A percentile compares a stretch with the other conserved stretches of the same genome.
Conservation (phyloP, 2,888 invertebrate genomes). For the Xiphydria camelus region DNA sequence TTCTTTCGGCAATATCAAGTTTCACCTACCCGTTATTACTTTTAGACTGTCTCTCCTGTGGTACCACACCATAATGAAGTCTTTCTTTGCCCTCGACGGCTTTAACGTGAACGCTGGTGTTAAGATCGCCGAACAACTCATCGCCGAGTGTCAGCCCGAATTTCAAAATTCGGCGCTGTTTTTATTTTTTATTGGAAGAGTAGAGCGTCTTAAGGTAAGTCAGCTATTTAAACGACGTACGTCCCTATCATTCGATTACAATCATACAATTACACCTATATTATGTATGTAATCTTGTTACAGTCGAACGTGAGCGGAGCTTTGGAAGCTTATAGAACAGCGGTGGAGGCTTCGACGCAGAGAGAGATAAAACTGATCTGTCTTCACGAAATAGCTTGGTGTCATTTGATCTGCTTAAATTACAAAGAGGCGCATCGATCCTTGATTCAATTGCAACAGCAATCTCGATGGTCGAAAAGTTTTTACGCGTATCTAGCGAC, state of each 20-base stretch:
- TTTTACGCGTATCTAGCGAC: conserved; percentile 69
- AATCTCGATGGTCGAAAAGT: conserved; percentile 68
- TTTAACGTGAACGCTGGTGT: conserved; percentile 65
- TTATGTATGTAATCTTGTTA: conserved; percentile 28
- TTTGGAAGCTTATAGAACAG: conserved; percentile 62
- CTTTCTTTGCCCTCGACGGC: conserved; percentile 70
- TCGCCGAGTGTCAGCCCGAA: conserved; percentile 61
- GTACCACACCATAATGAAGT: conserved; percentile 72
- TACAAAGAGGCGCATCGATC: conserved; percentile 61
- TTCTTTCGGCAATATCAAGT: neutral
- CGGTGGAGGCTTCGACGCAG: conserved; percentile 65
- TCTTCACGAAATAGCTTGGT: conserved; percentile 70
- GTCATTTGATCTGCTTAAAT: conserved; percentile 65
- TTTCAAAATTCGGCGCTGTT: conserved; percentile 68
- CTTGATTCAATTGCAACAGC: conserved; percentile 62
- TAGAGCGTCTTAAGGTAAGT: conserved; percentile 65
- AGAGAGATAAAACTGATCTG: conserved; percentile 67
- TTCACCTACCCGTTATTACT: conserved; percentile 5
- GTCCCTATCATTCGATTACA: neutral
- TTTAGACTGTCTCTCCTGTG: conserved; percentile 58
- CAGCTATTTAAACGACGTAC: neutral
- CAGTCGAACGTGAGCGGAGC: conserved; percentile 66
- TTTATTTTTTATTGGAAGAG: conserved; percentile 68
- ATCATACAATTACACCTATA: neutral
- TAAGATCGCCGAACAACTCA: conserved; percentile 60